Percentiles rank a stretch among this genome's conserved stretches.
Conservation (phyloP, 1,140 invertebrate genomes). For the Atopsyche davidsoni region DNA sequence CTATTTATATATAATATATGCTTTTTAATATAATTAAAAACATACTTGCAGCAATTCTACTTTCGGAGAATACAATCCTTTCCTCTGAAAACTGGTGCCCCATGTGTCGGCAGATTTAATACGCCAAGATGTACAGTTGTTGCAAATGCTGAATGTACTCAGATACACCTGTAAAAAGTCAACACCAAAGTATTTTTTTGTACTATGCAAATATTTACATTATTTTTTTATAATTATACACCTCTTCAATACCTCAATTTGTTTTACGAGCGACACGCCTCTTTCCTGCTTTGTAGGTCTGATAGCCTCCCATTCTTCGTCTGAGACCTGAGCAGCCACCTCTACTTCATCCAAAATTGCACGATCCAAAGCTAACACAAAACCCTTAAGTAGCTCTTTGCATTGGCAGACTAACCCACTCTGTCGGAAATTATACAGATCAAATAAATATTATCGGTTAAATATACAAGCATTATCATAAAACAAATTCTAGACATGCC, state of each 20-base stretch:
- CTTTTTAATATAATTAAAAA: slow-evolving; percentile 10
- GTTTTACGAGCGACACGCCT: slow-evolving; percentile 53
- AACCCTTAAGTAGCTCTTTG: slow-evolving; percentile 56
- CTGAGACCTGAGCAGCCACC: slow-evolving; percentile 63
- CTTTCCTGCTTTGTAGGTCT: slow-evolving; percentile 61
- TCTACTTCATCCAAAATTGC: slow-evolving; percentile 61
- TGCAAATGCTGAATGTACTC: slow-evolving; percentile 49
- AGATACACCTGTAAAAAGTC: slow-evolving; percentile 44
- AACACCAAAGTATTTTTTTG: no score
- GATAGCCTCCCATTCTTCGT: slow-evolving; percentile 76
- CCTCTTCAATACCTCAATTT: slow-evolving; percentile 59
- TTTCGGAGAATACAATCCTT: slow-evolving; percentile 18
- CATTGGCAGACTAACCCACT: slow-evolving; percentile 55
- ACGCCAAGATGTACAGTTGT: slow-evolving; percentile 60
- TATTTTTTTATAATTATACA: no score
- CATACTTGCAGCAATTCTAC: slow-evolving; percentile 37
- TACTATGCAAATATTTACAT: no score
- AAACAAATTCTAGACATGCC: slow-evolving; percentile 40
- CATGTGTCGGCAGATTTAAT: slow-evolving; percentile 62
- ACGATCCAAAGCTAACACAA: slow-evolving; percentile 58
- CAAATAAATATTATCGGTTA: slow-evolving; percentile 11
- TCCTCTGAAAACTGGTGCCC: slow-evolving; percentile 48
- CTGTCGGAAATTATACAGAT: slow-evolving; percentile 35
- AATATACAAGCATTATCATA: no score
- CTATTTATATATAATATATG: no score